Base-by-base conservation (phyloP, 2,888 invertebrate genomes). In the Sphinx pinastri region DNA sequence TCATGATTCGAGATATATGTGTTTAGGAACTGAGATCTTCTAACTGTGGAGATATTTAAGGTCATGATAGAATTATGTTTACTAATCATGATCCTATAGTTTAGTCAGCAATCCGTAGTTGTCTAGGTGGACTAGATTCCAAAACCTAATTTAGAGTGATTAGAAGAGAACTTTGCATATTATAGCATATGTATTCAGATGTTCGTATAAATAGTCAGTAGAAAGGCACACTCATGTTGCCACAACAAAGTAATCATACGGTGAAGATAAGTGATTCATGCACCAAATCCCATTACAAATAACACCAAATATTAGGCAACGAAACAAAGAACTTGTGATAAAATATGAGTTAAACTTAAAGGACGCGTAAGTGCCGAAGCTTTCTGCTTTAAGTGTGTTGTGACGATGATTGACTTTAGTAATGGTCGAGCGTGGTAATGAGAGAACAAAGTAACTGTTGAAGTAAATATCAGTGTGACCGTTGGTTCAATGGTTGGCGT, bases 371-470 rank as follows among this genome's bases (percentile, higher is more conserved):
- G 63, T 63, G n/a, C 63, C 47, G 47, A 49, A 19, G 63, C 63
- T 49, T 63, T 63, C 49, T 49, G 47, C 19, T 13, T 47, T 63
- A 63, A 57, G 47, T 47, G 12, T 19, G 13, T 16, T 45, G 45
- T 57, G 63, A 51, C 58, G 31, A 60, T 71, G 68, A 71, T 60
- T 71, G 68, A 68, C 55, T 45, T 54, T 47, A 68, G 47, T 71
- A 66, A 71, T 68, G 68, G 47, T 47, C 57, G 47, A 12, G 31
- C 55, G 70, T 66, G 58, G 54, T 68, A 68, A 71, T 68, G 68
- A 68, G 49, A 68, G 45, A 68, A 58, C 13, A 49, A 66, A 47
- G n/a, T 69, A 49, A 63, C 63, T 57, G 25, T 67, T 70, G 68
- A 67, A 58, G 68, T 68, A 68, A 68, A 68, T 66, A 55, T 59